Evolutionary conservation across 2,888 invertebrate species (phyloP), one percentile per base, ranked within the genome.

Genomic region (Gibbula magus): DNA sequence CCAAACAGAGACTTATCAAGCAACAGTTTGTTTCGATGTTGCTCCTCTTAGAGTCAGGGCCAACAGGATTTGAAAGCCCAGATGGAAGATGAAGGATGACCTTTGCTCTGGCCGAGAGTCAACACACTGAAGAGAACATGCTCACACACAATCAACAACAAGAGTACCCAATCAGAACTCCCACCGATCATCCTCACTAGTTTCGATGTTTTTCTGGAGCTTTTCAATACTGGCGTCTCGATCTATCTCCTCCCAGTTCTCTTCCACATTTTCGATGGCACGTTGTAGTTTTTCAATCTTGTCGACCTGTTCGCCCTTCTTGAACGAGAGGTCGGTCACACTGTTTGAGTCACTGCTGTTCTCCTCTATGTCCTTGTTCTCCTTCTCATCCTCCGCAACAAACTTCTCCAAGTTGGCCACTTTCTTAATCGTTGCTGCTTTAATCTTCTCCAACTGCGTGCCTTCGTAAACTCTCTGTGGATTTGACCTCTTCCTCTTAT

Each of bases 401-500:
- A 56, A 56, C 18, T 77, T 39, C 66, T 77, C 77, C 29, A 22
- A 3, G 20, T 66, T 77, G 39, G 35, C 35, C 45, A 22, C 54
- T 29, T 51, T 51, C 18, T 75, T 75, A 7, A 75, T 53, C 7
- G 75, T 22, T 25, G 75, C 75, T 39, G 77, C 61, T 66, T 77
- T 66, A 45, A 54, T 77, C 29, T 61, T 74, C 18, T 93, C 90
- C 79, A 93, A 84, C 83, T 92, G 92, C 13, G 91, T 86, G 7
- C 97, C 97, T 8, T 98, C 98, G 93, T 98, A 98, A 4, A 98
- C 97, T 97, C 98, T 98, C 93, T 99, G 98, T 1, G 99, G 98
- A 78, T 98, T 98, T 0, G 97, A 98, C 0, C 98, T 97, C 94
- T 99, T 99, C 89, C 98, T 95, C 84, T 90, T 91, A 85, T 92